phyloP scores from a whole-genome alignment of 2,888 invertebrate genomes.

The Tachina lurida region DNA sequence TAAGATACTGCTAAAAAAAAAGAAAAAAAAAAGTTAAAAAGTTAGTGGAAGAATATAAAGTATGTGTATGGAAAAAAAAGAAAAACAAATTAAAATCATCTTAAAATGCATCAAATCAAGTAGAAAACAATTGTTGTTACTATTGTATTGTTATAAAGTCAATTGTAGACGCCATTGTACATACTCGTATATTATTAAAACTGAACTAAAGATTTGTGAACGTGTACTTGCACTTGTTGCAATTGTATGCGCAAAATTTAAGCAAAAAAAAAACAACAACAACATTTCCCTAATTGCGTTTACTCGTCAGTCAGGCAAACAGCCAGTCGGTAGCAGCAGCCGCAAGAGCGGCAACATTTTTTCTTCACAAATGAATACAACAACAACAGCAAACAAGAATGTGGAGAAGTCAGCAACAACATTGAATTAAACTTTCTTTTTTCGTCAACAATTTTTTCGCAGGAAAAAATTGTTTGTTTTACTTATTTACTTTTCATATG shows the following conservation, averaged over 20 bases:
- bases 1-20: slow-evolving; percentile 2
- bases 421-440: slow-evolving; percentile 70
- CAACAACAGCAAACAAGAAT: slow-evolving; percentile 33
- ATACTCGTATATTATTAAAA: slow-evolving; percentile 24
- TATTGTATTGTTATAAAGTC: slow-evolving; percentile 35
- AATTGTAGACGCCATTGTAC: background rate
- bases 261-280: slow-evolving; percentile 46
- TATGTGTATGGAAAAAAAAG: slow-evolving; percentile 18
- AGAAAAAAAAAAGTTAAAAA: background rate
- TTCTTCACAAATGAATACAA: slow-evolving; percentile 35
- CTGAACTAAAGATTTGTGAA: slow-evolving; percentile 22
- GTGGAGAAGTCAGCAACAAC: slow-evolving; percentile 62
- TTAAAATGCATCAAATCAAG: slow-evolving; percentile 67
- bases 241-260: slow-evolving; percentile 53
- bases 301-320: slow-evolving; percentile 29
- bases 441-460: slow-evolving; percentile 68
- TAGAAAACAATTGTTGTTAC: slow-evolving; percentile 67
- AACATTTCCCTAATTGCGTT: slow-evolving; percentile 71
- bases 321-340: slow-evolving; percentile 13
- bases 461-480: slow-evolving; percentile 65
- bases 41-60: slow-evolving; percentile 3
- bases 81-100: slow-evolving; percentile 65
- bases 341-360: slow-evolving; percentile 28
- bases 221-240: slow-evolving; percentile 69
- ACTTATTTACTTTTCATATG: slow-evolving; percentile 45